phyloP scores from a whole-genome alignment of 1,140 invertebrate species.

The Lycorma delicatula region DNA sequence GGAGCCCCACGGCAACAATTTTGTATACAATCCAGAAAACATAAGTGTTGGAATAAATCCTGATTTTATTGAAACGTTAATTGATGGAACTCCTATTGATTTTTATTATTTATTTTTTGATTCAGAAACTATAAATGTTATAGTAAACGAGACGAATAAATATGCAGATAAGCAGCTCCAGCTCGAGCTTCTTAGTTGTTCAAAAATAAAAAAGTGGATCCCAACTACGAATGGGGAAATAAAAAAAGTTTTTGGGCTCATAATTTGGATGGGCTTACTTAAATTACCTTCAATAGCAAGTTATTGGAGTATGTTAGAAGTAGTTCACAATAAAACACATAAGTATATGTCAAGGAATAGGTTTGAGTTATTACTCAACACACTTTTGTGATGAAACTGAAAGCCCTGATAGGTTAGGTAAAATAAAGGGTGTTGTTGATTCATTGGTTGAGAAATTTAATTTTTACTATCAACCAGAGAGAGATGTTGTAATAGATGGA shows the following conservation, averaged over 20 bases:
- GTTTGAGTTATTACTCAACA: background rate
- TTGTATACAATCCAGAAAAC: background rate
- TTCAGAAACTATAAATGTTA: background rate
- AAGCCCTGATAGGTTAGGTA: background rate
- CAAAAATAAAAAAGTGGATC: background rate
- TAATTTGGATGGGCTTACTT: background rate
- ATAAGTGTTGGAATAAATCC: background rate
- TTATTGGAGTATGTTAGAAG: background rate
- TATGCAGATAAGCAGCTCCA: background rate
- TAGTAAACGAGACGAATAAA: background rate
- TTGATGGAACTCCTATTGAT: background rate
- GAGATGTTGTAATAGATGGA: slow-evolving; percentile 35
- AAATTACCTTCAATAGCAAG: background rate
- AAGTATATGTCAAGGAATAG: background rate
- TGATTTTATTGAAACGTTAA: background rate
- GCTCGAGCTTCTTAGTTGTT: background rate
- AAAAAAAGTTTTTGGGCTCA: background rate
- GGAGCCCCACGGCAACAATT: no score
- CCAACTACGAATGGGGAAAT: background rate
- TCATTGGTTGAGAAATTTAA: slow-evolving; percentile 13
- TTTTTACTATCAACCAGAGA: slow-evolving; percentile 15
- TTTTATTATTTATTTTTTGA: background rate
- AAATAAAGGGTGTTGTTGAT: slow-evolving; percentile 2
- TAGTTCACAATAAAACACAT: background rate
- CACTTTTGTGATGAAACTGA: background rate